phyloP scores from a whole-genome alignment of 1,140 invertebrate genomes.

The Rhopalosiphum maidis region DNA sequence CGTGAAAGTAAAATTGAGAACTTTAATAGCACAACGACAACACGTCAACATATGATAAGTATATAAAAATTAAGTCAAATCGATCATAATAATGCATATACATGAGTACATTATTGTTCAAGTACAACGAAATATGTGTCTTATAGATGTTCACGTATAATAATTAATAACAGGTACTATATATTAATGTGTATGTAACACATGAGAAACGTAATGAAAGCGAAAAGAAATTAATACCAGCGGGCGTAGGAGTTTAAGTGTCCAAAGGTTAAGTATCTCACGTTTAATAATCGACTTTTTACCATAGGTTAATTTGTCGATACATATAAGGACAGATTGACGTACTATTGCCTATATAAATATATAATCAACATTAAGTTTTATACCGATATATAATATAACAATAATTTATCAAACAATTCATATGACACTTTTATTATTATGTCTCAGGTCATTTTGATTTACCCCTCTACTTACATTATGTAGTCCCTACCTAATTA shows the following conservation, averaged over 20 bases:
- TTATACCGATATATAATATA: neutral
- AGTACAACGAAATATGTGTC: too few relatives aligned
- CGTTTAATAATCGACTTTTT: neutral
- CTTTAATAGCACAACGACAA: neutral
- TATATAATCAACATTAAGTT: neutral
- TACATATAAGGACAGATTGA: neutral
- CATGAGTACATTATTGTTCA: too few relatives aligned
- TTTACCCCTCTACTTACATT: neutral
- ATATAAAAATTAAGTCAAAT: neutral
- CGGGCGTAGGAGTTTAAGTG: neutral
- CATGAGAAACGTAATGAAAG: neutral
- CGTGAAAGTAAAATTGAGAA: neutral
- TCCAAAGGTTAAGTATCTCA: neutral
- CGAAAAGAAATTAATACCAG: neutral
- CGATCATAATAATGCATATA: neutral
- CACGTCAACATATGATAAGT: neutral
- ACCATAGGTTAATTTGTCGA: neutral
- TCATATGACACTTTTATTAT: neutral
- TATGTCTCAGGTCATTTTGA: neutral
- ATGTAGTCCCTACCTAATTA: neutral
- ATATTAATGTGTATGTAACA: neutral
- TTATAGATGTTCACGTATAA: too few relatives aligned
- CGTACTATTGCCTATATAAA: neutral
- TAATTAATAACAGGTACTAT: neutral
- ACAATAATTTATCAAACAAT: neutral